Evolutionary conservation across 2,113 vertebrate species (phyloP).

Genomic region (Ondatra zibethicus): DNA sequence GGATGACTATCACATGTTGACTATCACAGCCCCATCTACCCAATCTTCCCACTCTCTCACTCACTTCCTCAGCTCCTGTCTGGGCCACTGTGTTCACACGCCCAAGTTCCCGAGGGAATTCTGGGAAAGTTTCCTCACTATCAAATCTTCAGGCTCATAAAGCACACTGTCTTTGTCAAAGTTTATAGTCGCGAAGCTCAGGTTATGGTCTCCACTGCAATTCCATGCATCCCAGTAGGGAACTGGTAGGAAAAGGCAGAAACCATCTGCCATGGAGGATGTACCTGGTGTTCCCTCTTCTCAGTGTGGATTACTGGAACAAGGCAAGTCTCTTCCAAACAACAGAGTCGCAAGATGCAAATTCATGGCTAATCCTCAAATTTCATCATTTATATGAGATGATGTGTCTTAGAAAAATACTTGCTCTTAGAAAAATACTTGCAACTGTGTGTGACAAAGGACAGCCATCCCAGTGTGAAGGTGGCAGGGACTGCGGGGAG

Average conservation of each 20-base stretch:
- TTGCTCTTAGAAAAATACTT: background rate
- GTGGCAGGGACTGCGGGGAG: accelerated
- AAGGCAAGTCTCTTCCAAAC: background rate
- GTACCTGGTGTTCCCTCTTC: background rate
- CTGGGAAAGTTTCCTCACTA: background rate
- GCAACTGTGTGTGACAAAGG: background rate
- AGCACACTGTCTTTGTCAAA: background rate
- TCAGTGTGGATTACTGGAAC: background rate
- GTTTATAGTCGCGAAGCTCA: background rate
- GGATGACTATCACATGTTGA: background rate
- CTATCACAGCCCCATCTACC: background rate
- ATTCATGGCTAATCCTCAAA: background rate
- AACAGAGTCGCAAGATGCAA: background rate
- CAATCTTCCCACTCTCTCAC: background rate
- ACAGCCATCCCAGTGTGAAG: accelerated
- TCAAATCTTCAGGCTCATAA: background rate
- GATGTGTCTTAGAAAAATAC: background rate
- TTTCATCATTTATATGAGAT: background rate
- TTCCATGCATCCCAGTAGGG: background rate
- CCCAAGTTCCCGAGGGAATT: background rate
- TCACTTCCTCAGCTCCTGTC: background rate
- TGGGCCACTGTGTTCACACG: background rate
- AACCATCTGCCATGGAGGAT: background rate
- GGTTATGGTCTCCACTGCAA: background rate
- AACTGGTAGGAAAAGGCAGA: background rate